Evolutionary conservation across 2,888 invertebrate species (phyloP), one percentile per base, ranked within the genome.

Genomic region (Lasius fuliginosus): DNA sequence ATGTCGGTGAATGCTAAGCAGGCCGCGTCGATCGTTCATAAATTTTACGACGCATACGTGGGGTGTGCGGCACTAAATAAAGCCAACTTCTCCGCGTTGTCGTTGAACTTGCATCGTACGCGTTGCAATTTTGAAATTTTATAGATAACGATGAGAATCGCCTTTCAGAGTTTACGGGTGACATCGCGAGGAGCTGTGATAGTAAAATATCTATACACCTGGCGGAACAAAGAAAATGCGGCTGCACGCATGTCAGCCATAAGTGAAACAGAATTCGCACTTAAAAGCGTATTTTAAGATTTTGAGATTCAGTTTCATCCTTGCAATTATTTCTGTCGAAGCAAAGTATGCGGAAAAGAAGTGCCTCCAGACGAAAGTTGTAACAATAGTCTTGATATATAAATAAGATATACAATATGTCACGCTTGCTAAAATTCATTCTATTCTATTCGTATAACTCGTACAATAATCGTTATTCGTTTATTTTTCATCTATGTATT

Each of bases 351-450:
- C 76, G 87, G 90, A 90, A 92, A 87, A 27, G 62, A 46, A 71
- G 85, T 62, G 67, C 74, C 69, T 58, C 77, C 67, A 84, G 81
- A 12, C n/a, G 9, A 86, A 90, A 92, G 87, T 91, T 92, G 86
- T 88, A 85, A 82, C 85, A 85, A 89, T 91, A 90, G 2, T 92
- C 92, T 91, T 89, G 86, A 89, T 86, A 91, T 90, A 92, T 92
- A 92, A 91, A 58, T 1, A 3, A 23, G 8, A 58, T 23, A 58
- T 11, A 58, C 23, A 58, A 58, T 11, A n/a, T 58, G 1, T 23
- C 12, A 23, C 49, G 81, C 83, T 83, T 75, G 83, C 83, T 84
- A n/a, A 58, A 58, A 11, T 58, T 84, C 88, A 86, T 87, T 85
- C 82, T 85, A 65, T 86, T 87, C 86, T 60, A 27, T 74, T 60